Evolutionary conservation across 2,888 invertebrate genomes (phyloP).

Genomic region (Stenchaetothrips biformis): DNA sequence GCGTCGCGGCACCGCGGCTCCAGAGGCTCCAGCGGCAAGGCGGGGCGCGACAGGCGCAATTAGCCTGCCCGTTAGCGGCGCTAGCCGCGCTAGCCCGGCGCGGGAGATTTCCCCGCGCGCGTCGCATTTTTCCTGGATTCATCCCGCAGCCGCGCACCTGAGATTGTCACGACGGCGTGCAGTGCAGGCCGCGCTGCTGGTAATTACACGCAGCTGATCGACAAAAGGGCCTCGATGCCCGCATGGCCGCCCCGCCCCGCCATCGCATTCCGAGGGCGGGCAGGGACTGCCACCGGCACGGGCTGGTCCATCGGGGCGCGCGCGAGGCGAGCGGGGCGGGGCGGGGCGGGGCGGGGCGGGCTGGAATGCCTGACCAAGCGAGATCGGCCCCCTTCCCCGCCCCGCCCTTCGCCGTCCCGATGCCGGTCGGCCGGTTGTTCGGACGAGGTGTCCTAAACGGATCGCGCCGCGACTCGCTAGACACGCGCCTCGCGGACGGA

Average conservation of each 20-base stretch:
- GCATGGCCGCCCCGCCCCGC: neutral
- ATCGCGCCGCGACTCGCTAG: too few relatives aligned
- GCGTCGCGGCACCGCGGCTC: too few relatives aligned
- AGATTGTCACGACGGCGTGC: neutral
- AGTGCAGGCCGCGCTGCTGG: neutral
- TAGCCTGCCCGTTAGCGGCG: neutral
- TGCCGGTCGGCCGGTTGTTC: too few relatives aligned
- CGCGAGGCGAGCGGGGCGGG: neutral
- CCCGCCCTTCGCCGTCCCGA: too few relatives aligned
- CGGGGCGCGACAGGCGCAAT: neutral
- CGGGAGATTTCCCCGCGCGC: neutral
- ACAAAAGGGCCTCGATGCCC: neutral
- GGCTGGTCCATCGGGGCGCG: too few relatives aligned
- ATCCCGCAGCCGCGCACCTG: too few relatives aligned
- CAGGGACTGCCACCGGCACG: neutral
- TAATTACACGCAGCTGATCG: neutral
- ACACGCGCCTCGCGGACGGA: too few relatives aligned
- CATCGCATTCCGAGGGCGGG: neutral
- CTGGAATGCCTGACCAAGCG: neutral
- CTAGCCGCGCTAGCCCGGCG: neutral
- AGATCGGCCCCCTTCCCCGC: too few relatives aligned
- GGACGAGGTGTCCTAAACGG: too few relatives aligned
- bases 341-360: neutral
- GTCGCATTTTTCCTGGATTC: too few relatives aligned
- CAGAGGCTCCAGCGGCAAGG: neutral